Conservation (phyloP, 1,140 invertebrate species). For the Ylistrum balloti region DNA sequence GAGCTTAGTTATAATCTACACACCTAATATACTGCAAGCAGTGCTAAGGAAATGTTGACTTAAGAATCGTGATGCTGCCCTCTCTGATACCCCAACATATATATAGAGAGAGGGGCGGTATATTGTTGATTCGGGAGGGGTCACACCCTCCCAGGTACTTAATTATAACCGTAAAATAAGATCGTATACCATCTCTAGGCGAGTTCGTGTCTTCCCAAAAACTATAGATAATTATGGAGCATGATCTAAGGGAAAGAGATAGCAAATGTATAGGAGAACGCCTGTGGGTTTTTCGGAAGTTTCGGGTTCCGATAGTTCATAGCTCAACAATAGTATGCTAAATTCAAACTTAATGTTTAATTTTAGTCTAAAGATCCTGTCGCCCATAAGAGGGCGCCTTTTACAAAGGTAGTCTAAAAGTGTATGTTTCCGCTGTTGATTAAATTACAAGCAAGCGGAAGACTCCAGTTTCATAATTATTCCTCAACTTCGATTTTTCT, state of each 20-base stretch:
- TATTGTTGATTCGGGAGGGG: not conserved
- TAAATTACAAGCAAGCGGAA: too few species aligned
- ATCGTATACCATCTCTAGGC: not conserved
- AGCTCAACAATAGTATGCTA: too few species aligned
- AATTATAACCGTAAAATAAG: not conserved
- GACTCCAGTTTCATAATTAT: too few species aligned
- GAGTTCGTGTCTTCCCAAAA: not conserved
- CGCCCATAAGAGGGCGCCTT: too few species aligned
- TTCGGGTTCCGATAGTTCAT: too few species aligned
- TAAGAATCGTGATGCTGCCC: not conserved
- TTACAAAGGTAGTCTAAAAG: too few species aligned
- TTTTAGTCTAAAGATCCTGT: too few species aligned
- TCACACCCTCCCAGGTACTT: not conserved
- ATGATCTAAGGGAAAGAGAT: not conserved
- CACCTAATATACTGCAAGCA: not conserved
- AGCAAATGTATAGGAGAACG: not conserved
- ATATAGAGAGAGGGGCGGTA: not conserved
- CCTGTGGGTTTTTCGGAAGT: too few species aligned
- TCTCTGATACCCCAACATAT: not conserved
- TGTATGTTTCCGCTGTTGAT: too few species aligned
- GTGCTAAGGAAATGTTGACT: conserved; percentile 23
- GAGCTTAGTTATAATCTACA: conserved; percentile 35
- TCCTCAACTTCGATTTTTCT: too few species aligned
- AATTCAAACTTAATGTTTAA: too few species aligned
- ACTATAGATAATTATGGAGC: not conserved